Conservation (phyloP, 2,888 invertebrate species). For the Pterostichus niger region DNA sequence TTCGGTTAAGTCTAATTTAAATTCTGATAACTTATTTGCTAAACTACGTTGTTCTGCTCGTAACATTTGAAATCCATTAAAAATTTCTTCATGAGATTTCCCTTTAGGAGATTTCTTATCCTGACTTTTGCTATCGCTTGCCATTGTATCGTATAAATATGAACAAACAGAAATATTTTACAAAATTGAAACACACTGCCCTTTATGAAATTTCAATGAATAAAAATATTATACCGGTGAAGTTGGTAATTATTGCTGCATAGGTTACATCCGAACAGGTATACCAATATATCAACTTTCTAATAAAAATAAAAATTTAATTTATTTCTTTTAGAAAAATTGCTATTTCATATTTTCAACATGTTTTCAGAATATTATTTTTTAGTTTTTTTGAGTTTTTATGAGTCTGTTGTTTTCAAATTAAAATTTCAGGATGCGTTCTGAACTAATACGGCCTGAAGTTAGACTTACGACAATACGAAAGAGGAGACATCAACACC, state of each 20-base stretch:
- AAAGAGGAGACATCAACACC: too few species aligned
- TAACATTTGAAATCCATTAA: slow-evolving; percentile 91
- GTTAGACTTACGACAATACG: too few species aligned
- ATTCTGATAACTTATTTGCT: slow-evolving; percentile 92
- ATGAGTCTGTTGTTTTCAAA: too few species aligned
- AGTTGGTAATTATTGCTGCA: slow-evolving; percentile 7
- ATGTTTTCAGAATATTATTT: too few species aligned
- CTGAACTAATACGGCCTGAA: too few species aligned
- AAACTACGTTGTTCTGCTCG: slow-evolving; percentile 92
- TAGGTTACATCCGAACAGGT: neutral
- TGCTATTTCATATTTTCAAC: too few species aligned
- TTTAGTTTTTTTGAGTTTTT: too few species aligned
- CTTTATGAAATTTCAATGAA: slow-evolving; percentile 20
- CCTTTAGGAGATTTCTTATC: slow-evolving; percentile 77
- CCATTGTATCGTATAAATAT: slow-evolving; percentile 72
- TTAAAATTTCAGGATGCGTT: too few species aligned
- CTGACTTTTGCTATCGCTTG: slow-evolving; percentile 74
- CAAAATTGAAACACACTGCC: slow-evolving; percentile 59
- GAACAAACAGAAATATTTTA: slow-evolving; percentile 40
- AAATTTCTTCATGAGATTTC: slow-evolving; percentile 87
- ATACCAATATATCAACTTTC: neutral
- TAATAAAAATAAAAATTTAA: too few species aligned
- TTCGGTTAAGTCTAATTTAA: slow-evolving; percentile 96
- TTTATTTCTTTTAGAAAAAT: too few species aligned
- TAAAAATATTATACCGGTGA: slow-evolving; percentile 36